Evolutionary conservation across 2,113 vertebrate species (phyloP), one percentile per base, ranked within the genome.

Genomic region (Clupea harengus): DNA sequence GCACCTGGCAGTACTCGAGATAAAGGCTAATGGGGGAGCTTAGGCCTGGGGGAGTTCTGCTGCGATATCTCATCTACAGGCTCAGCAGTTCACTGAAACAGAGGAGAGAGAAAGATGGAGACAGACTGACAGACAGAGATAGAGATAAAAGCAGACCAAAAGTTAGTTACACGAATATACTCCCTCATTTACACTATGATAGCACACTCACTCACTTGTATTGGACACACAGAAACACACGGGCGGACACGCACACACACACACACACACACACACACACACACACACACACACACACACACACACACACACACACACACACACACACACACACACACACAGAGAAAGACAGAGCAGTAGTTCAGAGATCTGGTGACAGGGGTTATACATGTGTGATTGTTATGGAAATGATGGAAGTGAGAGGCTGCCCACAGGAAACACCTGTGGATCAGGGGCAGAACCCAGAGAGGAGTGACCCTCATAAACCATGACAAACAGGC

Each of bases 351-450:
- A 17, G 44, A 45, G 81, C 50, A 80, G 10, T 47, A 52, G 17
- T 78, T 78, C 39, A 78, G 72, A 10, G 28, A 78, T 78, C 72
- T 39, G 52, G 64, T 86, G 81, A 84, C 85, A 82, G 46, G 72
- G 28, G 1, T 28, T 39, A 32, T 78, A 81, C 72, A 60, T 81
- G 28, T 92, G 84, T 91, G 88, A 94, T 93, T 92, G 89, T 93
- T 92, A 91, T 92, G 90, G 91, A 93, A 92, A 92, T 92, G 91
- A 88, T 92, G 86, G 84, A 85, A 88, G 72, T 90, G 89, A 90
- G 88, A 88, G 86, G 84, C 64, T 78, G 89, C 89, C 87, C 89
- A 86, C 45, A 80, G 92, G 92, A 91, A 86, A 52, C 92, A 93
- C 88, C 89, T 89, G 91, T 72, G 25, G 28, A 39, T 17, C 28